phyloP scores from a whole-genome alignment of 2,113 vertebrate genomes.

The Caretta caretta region DNA sequence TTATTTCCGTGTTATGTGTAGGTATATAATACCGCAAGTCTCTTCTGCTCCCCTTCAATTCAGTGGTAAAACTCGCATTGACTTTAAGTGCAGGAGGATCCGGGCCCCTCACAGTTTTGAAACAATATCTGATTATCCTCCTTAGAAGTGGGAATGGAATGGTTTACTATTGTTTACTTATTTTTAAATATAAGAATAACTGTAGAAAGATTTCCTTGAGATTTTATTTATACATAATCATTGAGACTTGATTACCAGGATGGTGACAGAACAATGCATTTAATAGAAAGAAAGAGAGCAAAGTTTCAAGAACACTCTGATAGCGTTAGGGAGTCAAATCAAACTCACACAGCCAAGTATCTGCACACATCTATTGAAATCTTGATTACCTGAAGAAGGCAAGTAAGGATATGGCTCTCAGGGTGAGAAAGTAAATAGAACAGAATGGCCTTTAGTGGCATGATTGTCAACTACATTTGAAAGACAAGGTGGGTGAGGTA shows the following conservation, averaged over 20 bases:
- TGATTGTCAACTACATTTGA: background rate
- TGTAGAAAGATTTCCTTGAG: background rate
- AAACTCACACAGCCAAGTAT: rapidly evolving
- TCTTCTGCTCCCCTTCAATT: background rate
- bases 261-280: background rate
- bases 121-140: background rate
- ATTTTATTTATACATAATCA: background rate
- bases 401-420: background rate
- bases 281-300: background rate
- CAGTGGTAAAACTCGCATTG: background rate
- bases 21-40: background rate
- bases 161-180: background rate
- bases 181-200: background rate
- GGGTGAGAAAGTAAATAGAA: background rate
- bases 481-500: background rate
- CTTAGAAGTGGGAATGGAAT: background rate
- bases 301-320: background rate
- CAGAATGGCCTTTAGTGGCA: background rate
- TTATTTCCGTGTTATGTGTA: background rate
- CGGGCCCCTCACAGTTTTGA: background rate
- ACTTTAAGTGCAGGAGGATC: background rate
- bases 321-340: background rate
- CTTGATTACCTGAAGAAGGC: background rate
- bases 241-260: background rate
- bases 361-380: background rate